Base-by-base conservation (phyloP, 2,113 vertebrate species). In the Anhinga anhinga region DNA sequence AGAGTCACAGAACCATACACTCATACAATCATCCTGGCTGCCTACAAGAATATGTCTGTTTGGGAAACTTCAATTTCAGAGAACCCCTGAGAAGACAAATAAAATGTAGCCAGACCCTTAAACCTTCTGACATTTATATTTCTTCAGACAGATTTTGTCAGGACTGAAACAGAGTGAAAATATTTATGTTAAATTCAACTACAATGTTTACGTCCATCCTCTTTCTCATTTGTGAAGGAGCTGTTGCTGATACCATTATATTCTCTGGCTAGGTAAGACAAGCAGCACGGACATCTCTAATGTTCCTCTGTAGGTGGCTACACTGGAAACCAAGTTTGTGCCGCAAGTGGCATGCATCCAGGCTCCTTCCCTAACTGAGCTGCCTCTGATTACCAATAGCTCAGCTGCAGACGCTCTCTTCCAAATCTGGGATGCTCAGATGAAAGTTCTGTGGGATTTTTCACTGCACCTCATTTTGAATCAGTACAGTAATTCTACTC, bases 401-500 rank as follows among this genome's bases (percentile, higher is more conserved):
- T 70, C 59, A 82, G 85, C 32, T 92, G 73, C 52, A 78, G 32
- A 72, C 30, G 10, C 19, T 91, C 22, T 88, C 77, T 80, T 84
- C 66, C 73, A 95, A 96, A 97, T 56, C 66, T 83, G 50, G 10
- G 80, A 73, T 62, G 56, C 79, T 79, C 63, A 87, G 72, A 67
- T 42, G 79, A 90, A 83, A 83, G 42, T 95, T 96, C 93, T 50
- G 15, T 34, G 66, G 84, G 50, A 52, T 84, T 91, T 74, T 85
- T 87, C 77, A 82, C 45, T 88, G 91, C 52, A 53, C 40, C 36
- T 42, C 49, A 72, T 91, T 97, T 94, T 26, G 36, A 97, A 96
- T 86, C 67, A 80, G 25, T 42, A 63, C 58, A 90, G 63, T 73
- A 88, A 95, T 94, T 97, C 89, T 90, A 82, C 42, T 91, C 94